A percentile compares a stretch with the other conserved stretches of the same genome.
These are phyloP conservation scores for Pyrocoelia pectoralis DNA, from an alignment of 2,888 invertebrate genomes.

Conservation along the genomic window DNA sequence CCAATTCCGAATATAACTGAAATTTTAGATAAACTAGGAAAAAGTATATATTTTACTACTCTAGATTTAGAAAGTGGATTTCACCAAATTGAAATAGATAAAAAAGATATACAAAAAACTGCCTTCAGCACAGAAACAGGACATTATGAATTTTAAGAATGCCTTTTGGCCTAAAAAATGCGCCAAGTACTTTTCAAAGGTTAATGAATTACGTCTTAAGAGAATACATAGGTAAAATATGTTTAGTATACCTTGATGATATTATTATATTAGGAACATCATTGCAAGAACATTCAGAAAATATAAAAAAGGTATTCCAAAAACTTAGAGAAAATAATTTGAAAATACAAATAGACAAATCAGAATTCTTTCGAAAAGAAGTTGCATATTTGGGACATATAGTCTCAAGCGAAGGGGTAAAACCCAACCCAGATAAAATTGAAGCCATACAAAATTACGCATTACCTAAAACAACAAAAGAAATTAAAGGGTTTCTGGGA, in stretches of 20 bases:
- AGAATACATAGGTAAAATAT: too few species aligned
- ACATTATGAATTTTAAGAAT: not conserved
- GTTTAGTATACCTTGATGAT: too few species aligned
- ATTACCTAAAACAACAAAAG: slow-evolving; percentile 26
- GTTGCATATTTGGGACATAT: slow-evolving; percentile 22
- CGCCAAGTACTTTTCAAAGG: too few species aligned
- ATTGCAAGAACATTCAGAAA: too few species aligned
- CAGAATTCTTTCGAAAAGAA: too few species aligned
- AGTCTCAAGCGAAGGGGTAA: slow-evolving; percentile 19
- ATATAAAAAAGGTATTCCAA: too few species aligned
- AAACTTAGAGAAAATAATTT: too few species aligned
- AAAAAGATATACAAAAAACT: not conserved
- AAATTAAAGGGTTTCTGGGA: slow-evolving; percentile 27
- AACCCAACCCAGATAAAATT: slow-evolving; percentile 28
- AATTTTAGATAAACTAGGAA: not conserved
- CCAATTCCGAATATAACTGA: not conserved
- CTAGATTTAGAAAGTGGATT: not conserved
- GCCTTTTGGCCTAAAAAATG: too few species aligned
- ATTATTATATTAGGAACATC: too few species aligned
- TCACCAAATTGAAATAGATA: too few species aligned
- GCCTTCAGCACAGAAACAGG: not conserved
- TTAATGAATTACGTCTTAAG: too few species aligned
- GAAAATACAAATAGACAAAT: slow-evolving; percentile 4
- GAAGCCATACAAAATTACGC: slow-evolving; percentile 15
- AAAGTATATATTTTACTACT: not conserved